A percentile compares a stretch with the other conserved stretches of the same genome.
Conservation (phyloP, 2,888 invertebrate genomes). For the Oithona nana region DNA sequence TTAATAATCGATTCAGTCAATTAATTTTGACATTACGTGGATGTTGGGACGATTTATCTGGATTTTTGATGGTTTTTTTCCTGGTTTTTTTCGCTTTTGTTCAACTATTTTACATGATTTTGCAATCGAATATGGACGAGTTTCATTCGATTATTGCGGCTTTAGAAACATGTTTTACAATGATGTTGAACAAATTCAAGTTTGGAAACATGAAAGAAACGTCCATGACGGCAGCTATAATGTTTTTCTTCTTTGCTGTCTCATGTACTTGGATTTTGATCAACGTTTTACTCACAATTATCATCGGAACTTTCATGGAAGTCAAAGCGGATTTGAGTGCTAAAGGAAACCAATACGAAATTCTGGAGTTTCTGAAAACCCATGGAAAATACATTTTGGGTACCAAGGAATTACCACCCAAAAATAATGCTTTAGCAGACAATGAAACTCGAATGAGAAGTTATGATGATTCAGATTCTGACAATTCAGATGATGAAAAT, state of each 20-base stretch:
- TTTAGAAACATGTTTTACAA: constrained; percentile 29
- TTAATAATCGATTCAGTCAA: constrained; percentile 19
- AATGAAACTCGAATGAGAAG: not conserved
- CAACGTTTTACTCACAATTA: constrained; percentile 27
- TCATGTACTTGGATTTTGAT: constrained; percentile 26
- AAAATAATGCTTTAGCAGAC: constrained; percentile 1
- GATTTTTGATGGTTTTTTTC: constrained; percentile 28
- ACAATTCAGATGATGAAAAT: constrained; percentile 6
- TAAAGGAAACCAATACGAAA: constrained; percentile 29
- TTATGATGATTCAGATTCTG: not conserved
- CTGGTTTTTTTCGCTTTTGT: constrained; percentile 29
- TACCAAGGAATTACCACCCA: constrained; percentile 16
- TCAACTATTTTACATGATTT: constrained; percentile 24
- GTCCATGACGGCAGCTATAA: constrained; percentile 22
- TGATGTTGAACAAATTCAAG: constrained; percentile 30
- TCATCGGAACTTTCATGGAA: constrained; percentile 26
- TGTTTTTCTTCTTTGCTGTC: constrained; percentile 27
- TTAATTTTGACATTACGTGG: constrained; percentile 22
- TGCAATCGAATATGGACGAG: constrained; percentile 22
- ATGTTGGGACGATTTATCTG: constrained; percentile 23
- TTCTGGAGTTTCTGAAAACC: constrained; percentile 28
- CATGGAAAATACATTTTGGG: constrained; percentile 22
- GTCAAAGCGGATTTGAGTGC: constrained; percentile 24
- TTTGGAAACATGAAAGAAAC: constrained; percentile 25
- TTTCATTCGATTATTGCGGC: constrained; percentile 26